phyloP scores from a whole-genome alignment of 1,140 invertebrate species.

The Geopemphigus sp. region DNA sequence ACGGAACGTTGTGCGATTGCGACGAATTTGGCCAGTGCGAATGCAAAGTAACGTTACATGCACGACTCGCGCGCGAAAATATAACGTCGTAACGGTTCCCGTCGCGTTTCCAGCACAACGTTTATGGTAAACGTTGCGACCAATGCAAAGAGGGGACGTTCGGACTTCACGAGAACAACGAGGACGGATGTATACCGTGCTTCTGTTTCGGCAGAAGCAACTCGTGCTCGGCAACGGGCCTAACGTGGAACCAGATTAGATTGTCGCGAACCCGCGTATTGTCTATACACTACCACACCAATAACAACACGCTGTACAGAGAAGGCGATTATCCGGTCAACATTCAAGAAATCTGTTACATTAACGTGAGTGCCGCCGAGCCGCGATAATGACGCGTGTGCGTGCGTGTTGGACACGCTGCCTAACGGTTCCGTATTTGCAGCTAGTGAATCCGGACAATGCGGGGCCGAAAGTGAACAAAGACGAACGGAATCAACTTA shows the following conservation, averaged over 20 bases:
- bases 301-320: slow-evolving; percentile 53
- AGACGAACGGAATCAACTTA: slow-evolving; percentile 55
- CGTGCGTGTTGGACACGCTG: too few relatives aligned
- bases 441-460: slow-evolving; percentile 59
- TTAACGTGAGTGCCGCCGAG: slow-evolving; percentile 58
- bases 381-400: too few relatives aligned
- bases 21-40: slow-evolving; percentile 77
- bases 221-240: slow-evolving; percentile 72
- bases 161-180: slow-evolving; percentile 69
- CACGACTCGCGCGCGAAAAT: too few relatives aligned
- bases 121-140: slow-evolving; percentile 78
- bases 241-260: slow-evolving; percentile 73
- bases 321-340: slow-evolving; percentile 56
- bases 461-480: slow-evolving; percentile 52
- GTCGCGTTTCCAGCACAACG: slow-evolving; percentile 63
- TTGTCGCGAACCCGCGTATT: slow-evolving; percentile 62
- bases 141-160: slow-evolving; percentile 81
- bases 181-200: slow-evolving; percentile 76
- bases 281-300: slow-evolving; percentile 58
- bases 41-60: slow-evolving; percentile 68
- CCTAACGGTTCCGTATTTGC: slow-evolving; percentile 51
- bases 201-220: slow-evolving; percentile 84
- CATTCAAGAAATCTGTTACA: slow-evolving; percentile 58
- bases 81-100: too few relatives aligned
- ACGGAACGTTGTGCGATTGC: slow-evolving; percentile 69